A percentile compares a stretch with the other conserved stretches of the same genome.
These are phyloP conservation scores for Sialis fuliginosa DNA, from an alignment of 2,888 invertebrate species.

Conservation along the genomic window DNA sequence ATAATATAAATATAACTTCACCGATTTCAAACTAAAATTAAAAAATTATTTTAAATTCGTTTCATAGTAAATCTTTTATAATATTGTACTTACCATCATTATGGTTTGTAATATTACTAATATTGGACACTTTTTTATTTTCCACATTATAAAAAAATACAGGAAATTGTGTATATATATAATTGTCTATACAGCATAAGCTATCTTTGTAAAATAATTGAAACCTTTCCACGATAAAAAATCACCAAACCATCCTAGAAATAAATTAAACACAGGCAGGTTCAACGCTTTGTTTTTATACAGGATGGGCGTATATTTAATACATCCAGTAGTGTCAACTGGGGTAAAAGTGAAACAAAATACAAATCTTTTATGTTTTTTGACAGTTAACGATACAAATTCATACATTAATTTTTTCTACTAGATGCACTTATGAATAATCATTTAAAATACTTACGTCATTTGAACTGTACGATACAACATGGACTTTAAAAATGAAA, in stretches of 20 bases:
- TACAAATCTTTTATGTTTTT: no score
- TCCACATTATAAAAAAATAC: slow-evolving; percentile 47
- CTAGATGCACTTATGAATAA: no score
- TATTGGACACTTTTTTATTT: slow-evolving; percentile 28
- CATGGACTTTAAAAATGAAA: no score
- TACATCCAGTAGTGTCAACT: no score
- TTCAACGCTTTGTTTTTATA: slow-evolving; percentile 5
- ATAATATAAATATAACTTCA: slow-evolving; percentile 27
- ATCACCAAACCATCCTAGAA: slow-evolving; percentile 26
- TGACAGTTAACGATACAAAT: no score
- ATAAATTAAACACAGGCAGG: slow-evolving; percentile 3
- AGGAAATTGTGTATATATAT: slow-evolving; percentile 43
- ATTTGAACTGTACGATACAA: no score
- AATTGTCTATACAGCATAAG: slow-evolving; percentile 41
- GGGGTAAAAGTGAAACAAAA: no score
- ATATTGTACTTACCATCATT: slow-evolving; percentile 30
- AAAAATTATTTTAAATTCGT: neutral
- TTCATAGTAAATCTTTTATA: neutral
- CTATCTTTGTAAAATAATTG: slow-evolving; percentile 37
- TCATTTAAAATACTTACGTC: no score
- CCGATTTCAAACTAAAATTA: slow-evolving; percentile 30
- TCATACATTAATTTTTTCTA: no score
- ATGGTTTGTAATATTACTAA: slow-evolving; percentile 30
- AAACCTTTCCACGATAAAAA: slow-evolving; percentile 36
- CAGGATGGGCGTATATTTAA: no score